These are phyloP conservation scores for Sinopyrophorus schimmeli DNA, from an alignment of 2,888 invertebrate genomes.

Conservation along the genomic window DNA sequence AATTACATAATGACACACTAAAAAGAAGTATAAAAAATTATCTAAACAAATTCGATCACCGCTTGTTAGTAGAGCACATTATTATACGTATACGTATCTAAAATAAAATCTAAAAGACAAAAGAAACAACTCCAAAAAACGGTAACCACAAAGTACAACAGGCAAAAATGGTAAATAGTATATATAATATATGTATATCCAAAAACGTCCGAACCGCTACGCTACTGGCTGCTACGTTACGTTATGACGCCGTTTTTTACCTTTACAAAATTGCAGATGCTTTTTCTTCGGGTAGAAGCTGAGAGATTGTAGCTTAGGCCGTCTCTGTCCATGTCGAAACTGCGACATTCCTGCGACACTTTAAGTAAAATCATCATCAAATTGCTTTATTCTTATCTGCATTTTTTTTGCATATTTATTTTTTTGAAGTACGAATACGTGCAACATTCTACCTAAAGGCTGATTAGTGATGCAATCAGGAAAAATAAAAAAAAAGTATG, in stretches of 20 bases:
- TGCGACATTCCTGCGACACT: conserved; percentile 45
- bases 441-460: conserved; percentile 50
- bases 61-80: conserved; percentile 28
- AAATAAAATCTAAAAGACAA: conserved; percentile 33
- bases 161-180: no score
- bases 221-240: conserved; percentile 44
- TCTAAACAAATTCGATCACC: conserved; percentile 18
- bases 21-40: conserved; percentile 20
- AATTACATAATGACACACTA: conserved; percentile 24
- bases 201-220: conserved; percentile 43
- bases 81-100: no score
- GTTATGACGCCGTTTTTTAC: conserved; percentile 45
- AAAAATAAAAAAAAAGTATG: no score
- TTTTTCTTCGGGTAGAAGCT: conserved; percentile 14
- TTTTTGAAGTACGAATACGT: conserved; percentile 42
- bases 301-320: conserved; percentile 18
- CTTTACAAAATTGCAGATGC: conserved; percentile 40
- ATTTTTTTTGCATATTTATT: no score
- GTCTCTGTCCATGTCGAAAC: conserved; percentile 32
- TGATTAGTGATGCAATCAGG: conserved; percentile 52
- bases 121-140: conserved; percentile 29
- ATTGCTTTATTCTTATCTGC: no score
- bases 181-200: conserved; percentile 24
- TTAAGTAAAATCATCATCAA: conserved; percentile 51
- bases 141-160: conserved; percentile 31